Conservation (phyloP, 2,797 vertebrate species). For the Silurus lanzhouensis region DNA sequence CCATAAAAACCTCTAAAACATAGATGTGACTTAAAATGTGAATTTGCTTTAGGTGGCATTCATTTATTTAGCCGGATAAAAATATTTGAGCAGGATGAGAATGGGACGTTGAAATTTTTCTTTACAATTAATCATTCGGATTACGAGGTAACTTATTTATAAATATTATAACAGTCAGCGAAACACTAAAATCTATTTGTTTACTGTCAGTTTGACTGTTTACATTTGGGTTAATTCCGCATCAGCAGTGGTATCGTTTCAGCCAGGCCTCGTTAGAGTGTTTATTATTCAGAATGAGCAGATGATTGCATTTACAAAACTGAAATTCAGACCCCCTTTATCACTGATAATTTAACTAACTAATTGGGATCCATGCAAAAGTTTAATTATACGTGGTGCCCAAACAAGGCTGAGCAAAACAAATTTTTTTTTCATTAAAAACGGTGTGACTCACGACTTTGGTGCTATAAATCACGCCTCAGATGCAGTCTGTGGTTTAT, state of each 20-base stretch:
- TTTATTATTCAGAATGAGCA: background rate
- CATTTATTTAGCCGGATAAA: background rate
- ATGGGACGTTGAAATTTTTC: background rate
- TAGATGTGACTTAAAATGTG: no score
- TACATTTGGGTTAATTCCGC: background rate
- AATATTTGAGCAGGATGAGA: background rate
- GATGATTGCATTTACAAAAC: background rate
- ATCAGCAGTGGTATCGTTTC: background rate
- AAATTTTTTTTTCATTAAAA: background rate
- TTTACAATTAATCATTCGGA: background rate
- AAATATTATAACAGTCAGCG: background rate
- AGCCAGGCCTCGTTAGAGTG: background rate
- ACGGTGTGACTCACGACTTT: constrained; percentile 3
- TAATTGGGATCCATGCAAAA: background rate
- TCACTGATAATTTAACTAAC: background rate
- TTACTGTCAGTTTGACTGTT: no score
- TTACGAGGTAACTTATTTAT: background rate
- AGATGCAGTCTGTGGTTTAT: background rate
- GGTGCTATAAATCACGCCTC: background rate
- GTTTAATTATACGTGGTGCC: background rate
- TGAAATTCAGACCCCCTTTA: background rate
- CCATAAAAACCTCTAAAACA: no score
- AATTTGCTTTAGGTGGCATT: background rate
- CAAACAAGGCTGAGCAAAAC: background rate
- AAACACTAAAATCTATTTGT: background rate